These are phyloP conservation scores for Paradoxurus hermaphroditus DNA, from an alignment of 2,113 vertebrate genomes.

Conservation along the genomic window DNA sequence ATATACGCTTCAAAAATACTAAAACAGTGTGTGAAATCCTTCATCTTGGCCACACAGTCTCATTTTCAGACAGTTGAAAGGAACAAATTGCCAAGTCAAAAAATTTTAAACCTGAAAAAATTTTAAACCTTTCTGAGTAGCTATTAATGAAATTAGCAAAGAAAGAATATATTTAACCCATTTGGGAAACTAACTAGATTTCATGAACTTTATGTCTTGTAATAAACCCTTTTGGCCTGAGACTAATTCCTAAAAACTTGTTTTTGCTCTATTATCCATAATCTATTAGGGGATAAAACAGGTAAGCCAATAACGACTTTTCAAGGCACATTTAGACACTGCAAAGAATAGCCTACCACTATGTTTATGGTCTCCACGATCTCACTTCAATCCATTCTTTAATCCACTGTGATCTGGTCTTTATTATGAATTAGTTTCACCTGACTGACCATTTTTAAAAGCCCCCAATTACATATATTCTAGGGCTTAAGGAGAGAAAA, in stretches of 20 bases:
- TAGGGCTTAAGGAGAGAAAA: background rate
- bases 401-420: background rate
- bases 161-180: background rate
- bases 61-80: background rate
- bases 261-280: background rate
- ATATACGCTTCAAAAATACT: background rate
- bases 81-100: background rate
- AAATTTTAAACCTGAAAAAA: background rate
- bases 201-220: background rate
- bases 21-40: background rate
- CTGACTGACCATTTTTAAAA: background rate
- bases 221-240: background rate
- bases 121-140: background rate
- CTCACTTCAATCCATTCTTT: background rate
- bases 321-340: background rate
- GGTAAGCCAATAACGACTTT: background rate
- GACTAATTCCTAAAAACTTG: background rate
- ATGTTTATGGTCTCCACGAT: background rate
- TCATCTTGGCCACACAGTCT: background rate
- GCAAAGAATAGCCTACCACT: background rate
- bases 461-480: background rate
- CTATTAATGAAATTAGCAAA: background rate
- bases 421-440: slow-evolving; percentile 31
- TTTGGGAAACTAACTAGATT: background rate
- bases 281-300: background rate